These are phyloP conservation scores for Oenanthe oenanthe DNA, from an alignment of 2,113 vertebrate genomes.

Conservation along the genomic window DNA sequence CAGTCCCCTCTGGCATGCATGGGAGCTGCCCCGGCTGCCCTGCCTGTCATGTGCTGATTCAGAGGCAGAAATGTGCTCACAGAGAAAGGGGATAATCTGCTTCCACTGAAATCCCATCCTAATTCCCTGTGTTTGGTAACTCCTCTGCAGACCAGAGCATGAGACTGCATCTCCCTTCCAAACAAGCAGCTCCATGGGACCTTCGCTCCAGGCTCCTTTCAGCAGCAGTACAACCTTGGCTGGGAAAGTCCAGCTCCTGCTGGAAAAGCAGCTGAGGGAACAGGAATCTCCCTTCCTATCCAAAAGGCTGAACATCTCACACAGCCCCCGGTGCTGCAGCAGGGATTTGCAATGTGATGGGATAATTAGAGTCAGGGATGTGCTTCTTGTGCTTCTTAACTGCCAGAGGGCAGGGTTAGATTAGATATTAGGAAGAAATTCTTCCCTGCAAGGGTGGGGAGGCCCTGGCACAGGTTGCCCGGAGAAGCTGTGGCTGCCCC, in stretches of 20 bases:
- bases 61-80: neutral
- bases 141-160: neutral
- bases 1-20: fast-evolving
- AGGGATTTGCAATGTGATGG: neutral
- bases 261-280: neutral
- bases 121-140: neutral
- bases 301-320: neutral
- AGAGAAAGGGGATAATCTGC: neutral
- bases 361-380: neutral
- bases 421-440: neutral
- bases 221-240: neutral
- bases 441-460: neutral
- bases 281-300: neutral
- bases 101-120: slow-evolving; percentile 17
- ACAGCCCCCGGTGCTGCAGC: neutral
- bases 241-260: neutral
- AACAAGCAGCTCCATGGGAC: neutral
- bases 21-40: neutral
- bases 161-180: neutral
- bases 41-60: neutral
- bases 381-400: neutral
- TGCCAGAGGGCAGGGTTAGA: neutral
- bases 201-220: neutral
- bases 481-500: neutral
- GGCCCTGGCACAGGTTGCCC: neutral